Evolutionary conservation across 2,888 invertebrate genomes (phyloP), one percentile per base, ranked within the genome.

Genomic region (Zonitis immaculata): DNA sequence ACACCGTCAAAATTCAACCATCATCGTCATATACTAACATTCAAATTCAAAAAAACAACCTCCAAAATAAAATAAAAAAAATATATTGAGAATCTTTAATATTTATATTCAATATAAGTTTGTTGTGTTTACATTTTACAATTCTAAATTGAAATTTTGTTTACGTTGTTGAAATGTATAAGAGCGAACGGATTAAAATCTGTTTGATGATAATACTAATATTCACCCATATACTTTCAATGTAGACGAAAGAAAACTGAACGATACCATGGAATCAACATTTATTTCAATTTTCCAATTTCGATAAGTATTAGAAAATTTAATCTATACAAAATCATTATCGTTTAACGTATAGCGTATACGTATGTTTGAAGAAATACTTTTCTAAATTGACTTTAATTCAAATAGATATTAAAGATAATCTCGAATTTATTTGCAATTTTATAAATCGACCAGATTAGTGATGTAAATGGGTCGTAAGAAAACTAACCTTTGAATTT

Each of bases 101-200:
- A 51, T 57, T 57, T 57, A 50, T 54, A 43, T 57, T 59, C 44
- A 49, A 56, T 58, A 48, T 27, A 54, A 60, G 44, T 58, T 56
- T 60, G 60, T 60, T 60, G 44, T 58, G 58, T 60, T 60, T 58
- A 52, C 51, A 50, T 58, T 56, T 51, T 48, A 56, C 52, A 52
- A 49, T 43, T 61, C 49, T 54, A 58, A 61, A 60, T 60, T 62
- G 57, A 60, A 62, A 60, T 59, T 60, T 49, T 60, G 60, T 62
- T 59, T 62, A 54, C 56, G 48, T 49, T 49, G 28, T 50, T 42
- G 43, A 56, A 60, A 58, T 61, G 56, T 53, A 54, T 50, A 48
- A 57, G 54, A 60, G 52, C 57, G 48, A 57, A 58, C 56, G 56
- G 60, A 61, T 59, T 59, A 56, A 58, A 62, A 62, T 58, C 57